Evolutionary conservation across 2,888 invertebrate genomes (phyloP).

Genomic region (Heteromurus nitidus): DNA sequence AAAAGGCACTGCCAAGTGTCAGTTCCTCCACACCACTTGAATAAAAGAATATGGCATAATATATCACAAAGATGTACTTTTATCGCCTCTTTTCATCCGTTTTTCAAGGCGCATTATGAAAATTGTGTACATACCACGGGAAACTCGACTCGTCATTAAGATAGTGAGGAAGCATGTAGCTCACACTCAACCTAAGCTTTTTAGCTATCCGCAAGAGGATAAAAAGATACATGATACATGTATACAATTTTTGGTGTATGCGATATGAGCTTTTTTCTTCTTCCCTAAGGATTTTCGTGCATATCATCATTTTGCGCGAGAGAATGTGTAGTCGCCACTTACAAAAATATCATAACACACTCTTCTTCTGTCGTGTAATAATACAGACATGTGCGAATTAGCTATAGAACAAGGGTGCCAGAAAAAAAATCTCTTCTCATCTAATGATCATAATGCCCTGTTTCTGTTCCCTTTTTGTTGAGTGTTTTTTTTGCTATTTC

Average conservation of each 20-base stretch:
- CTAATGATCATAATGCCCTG: slow-evolving; percentile 36
- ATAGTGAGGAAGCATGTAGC: slow-evolving; percentile 5
- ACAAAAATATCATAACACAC: background rate
- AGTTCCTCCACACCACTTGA: slow-evolving; percentile 37
- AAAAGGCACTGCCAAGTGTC: slow-evolving; percentile 23
- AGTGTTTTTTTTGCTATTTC: slow-evolving; percentile 7
- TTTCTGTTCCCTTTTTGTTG: background rate
- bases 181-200: too few species aligned
- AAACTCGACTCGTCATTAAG: slow-evolving; percentile 8
- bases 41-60: slow-evolving; percentile 52
- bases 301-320: background rate
- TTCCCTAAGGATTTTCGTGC: background rate
- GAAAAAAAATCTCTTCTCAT: slow-evolving; percentile 30
- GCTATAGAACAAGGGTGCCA: slow-evolving; percentile 33
- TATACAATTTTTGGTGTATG: background rate
- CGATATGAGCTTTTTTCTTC: background rate
- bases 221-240: too few species aligned
- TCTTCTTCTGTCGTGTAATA: background rate
- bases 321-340: background rate
- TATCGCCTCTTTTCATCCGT: slow-evolving; percentile 44
- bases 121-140: slow-evolving; percentile 23
- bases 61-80: slow-evolving; percentile 56
- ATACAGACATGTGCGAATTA: slow-evolving; percentile 11
- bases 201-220: too few species aligned
- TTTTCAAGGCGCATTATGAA: slow-evolving; percentile 39